Base-by-base conservation (phyloP, 64 coral and sea anemone species). In the Acropora yongei region DNA sequence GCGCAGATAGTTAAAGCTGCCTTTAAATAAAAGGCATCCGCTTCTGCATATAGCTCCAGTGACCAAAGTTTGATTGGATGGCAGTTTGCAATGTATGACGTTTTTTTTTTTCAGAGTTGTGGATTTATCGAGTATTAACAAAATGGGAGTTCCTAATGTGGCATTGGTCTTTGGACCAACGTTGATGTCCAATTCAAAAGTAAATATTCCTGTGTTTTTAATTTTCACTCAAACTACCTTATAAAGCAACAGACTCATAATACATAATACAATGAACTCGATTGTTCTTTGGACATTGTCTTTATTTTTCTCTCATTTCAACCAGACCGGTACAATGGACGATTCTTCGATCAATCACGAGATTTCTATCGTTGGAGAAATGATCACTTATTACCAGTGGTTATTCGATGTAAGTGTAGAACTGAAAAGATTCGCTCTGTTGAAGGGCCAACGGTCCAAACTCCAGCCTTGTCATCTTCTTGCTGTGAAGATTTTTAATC, bases 101-200 rank as follows among this genome's bases (percentile, higher is more conserved):
- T 30, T 17, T 10, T 63, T 82, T 65, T 67, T 12, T 88, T 78
- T 84, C 44, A 94, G 92, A 41, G 95, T 96, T 46, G 80, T 89
- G 12, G 78, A 74, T 9, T 30, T 88, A 7, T 67, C 61, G 47
- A 49, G 41, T 50, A 75, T 90, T 6, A 96, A 96, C 47, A 93
- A 86, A 30, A 96, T 96, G 95, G 91, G 89, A 50, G 58, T 93
- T 8, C 83, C 93, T 39, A 96, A 96, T 82, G 20, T 96, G 18
- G 93, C 95, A 47, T 86, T 93, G 57, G 93, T 96, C 75, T 96
- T 96, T 81, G 95, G 91, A 53, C 95, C 95, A 4, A 96, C 95
- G 8, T 83, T 96, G 68, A 96, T 96, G 95, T 96, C 95, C 4
- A 96, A 96, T 84, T 87, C 90, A 65, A 93, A 93, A 8, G 95